Conservation (phyloP, 2,113 vertebrate species). For the Leuciscus idus region DNA sequence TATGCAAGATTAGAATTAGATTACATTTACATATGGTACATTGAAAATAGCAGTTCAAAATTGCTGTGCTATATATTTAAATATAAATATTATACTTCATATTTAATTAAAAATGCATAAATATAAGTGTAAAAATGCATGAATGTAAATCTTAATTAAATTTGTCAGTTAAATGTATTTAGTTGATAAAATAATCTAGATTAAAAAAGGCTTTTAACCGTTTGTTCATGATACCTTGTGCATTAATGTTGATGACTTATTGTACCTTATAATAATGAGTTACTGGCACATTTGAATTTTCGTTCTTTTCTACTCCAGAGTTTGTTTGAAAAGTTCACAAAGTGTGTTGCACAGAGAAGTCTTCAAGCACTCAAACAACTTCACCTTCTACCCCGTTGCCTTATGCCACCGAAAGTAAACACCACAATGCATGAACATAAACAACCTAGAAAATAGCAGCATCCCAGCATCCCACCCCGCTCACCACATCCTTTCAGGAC, state of each 20-base stretch:
- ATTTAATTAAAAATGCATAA: too few species aligned
- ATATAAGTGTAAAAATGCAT: too few species aligned
- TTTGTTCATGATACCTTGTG: not conserved
- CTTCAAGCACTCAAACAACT: not conserved
- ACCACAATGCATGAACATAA: constrained; percentile 24
- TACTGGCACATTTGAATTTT: not conserved
- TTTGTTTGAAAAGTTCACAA: not conserved
- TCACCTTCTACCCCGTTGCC: constrained; percentile 49
- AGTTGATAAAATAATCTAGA: not conserved
- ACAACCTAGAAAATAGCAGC: constrained; percentile 14
- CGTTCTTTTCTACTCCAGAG: not conserved
- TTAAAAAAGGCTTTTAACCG: not conserved
- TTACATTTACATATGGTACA: not conserved
- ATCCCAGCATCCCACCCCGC: constrained; percentile 8
- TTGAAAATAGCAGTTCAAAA: not conserved
- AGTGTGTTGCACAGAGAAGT: not conserved
- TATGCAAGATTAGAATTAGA: not conserved
- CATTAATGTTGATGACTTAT: not conserved
- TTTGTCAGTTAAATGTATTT: not conserved
- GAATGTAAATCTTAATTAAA: too few species aligned
- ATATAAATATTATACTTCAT: not conserved
- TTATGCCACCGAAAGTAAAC: constrained; percentile 44
- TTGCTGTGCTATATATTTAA: not conserved
- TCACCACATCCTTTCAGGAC: constrained; percentile 35
- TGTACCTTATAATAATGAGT: not conserved